A percentile compares a stretch with the other conserved stretches of the same genome.
Evolutionary conservation across 2,797 vertebrate species (phyloP).

Genomic region (Antrozous pallidus): DNA sequence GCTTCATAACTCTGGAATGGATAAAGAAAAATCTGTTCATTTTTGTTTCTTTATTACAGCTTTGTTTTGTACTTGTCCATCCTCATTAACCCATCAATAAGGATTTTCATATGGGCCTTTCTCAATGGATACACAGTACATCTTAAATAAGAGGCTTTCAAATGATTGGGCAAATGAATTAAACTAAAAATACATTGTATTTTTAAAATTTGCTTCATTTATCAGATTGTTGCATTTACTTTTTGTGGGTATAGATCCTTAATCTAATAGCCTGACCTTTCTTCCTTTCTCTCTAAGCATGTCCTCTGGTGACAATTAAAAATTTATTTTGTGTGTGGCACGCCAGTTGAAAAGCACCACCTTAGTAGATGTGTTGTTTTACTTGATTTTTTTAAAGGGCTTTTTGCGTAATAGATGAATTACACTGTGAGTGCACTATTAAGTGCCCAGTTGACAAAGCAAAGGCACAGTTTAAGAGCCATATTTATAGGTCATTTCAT

Average conservation of each 20-base stretch:
- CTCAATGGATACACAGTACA: neutral
- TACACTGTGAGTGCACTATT: neutral
- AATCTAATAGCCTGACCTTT: neutral
- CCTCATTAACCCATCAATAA: neutral
- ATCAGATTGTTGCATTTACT: neutral
- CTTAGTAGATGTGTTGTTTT: neutral
- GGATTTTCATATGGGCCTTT: slow-evolving; percentile 1
- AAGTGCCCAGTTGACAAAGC: neutral
- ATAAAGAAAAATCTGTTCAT: neutral
- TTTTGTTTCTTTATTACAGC: neutral
- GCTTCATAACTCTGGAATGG: neutral
- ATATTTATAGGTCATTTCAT: neutral
- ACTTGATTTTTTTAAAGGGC: neutral
- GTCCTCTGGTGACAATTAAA: neutral
- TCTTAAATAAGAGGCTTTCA: neutral
- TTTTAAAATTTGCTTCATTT: neutral
- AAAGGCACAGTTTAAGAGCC: neutral
- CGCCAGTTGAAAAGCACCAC: neutral
- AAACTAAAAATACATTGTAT: neutral
- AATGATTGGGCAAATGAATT: neutral
- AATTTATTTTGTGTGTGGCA: neutral
- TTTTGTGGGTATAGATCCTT: neutral
- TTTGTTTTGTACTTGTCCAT: neutral
- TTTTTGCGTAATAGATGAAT: neutral
- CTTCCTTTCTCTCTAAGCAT: neutral